Conservation (phyloP, 2,113 vertebrate genomes). For the Oenanthe oenanthe region DNA sequence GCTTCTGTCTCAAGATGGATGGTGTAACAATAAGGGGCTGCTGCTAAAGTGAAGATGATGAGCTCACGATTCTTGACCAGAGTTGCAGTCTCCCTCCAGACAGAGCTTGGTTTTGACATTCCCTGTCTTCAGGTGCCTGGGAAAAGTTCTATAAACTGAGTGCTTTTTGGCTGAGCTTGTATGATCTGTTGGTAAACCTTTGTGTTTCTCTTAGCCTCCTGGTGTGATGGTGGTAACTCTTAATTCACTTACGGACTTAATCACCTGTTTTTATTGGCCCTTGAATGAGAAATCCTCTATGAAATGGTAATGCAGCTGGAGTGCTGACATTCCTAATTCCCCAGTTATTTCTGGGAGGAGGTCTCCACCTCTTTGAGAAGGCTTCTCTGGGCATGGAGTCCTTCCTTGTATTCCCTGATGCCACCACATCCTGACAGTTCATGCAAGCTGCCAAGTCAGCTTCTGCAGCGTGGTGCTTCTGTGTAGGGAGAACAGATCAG, state of each 20-base stretch:
- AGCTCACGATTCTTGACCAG: neutral
- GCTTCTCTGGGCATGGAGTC: neutral
- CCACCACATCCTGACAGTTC: neutral
- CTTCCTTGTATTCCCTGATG: fast-evolving
- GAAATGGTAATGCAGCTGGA: neutral
- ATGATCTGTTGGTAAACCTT: neutral
- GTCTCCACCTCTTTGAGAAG: neutral
- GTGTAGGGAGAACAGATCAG: neutral
- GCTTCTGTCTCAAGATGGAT: neutral
- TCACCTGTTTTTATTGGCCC: neutral
- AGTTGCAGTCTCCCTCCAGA: neutral
- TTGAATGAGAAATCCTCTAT: neutral
- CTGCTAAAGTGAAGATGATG: neutral
- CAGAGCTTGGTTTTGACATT: neutral
- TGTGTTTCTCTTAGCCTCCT: neutral
- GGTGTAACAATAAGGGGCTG: neutral
- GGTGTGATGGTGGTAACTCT: neutral
- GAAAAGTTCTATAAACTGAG: neutral
- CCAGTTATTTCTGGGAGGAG: neutral
- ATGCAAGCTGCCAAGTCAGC: neutral
- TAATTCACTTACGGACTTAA: neutral
- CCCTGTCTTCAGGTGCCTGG: neutral
- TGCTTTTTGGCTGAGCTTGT: neutral
- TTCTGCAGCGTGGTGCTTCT: fast-evolving
- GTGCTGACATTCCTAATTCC: neutral